Conservation (phyloP, 1,140 invertebrate genomes). For the Gryon sp. region DNA sequence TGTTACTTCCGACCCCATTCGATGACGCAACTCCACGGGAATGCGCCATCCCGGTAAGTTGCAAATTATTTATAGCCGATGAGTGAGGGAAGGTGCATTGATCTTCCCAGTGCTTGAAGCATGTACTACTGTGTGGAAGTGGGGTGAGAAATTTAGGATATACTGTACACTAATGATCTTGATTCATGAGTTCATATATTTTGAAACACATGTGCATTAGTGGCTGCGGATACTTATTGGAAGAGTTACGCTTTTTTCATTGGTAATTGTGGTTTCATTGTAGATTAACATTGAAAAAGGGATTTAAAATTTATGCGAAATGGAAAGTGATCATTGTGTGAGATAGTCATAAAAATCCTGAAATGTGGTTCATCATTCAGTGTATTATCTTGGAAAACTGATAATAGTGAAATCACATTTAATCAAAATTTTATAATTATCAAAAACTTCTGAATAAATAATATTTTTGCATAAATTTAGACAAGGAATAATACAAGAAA, state of each 20-base stretch:
- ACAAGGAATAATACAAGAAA: too few relatives aligned
- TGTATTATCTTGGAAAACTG: too few relatives aligned
- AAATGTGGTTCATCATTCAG: too few relatives aligned
- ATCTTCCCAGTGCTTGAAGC: constrained; percentile 50
- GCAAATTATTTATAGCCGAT: constrained; percentile 64
- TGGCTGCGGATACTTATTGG: constrained; percentile 35
- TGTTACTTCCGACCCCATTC: constrained; percentile 61
- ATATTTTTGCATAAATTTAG: too few relatives aligned
- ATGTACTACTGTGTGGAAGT: constrained; percentile 5
- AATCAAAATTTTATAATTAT: too few relatives aligned
- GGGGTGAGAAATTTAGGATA: constrained; percentile 55
- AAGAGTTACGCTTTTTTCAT: constrained; percentile 3
- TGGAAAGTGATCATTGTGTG: too few relatives aligned
- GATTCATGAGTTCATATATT: constrained; percentile 63
- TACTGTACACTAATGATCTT: constrained; percentile 56
- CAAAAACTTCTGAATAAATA: too few relatives aligned
- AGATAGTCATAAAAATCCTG: too few relatives aligned
- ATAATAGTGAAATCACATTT: too few relatives aligned
- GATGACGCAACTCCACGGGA: constrained; percentile 53
- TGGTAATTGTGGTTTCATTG: constrained; percentile 4
- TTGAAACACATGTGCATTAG: constrained; percentile 53
- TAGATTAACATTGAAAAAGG: constrained; percentile 6
- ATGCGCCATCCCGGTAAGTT: constrained; percentile 42
- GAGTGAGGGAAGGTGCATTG: constrained; percentile 59
- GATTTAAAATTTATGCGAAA: neutral